A percentile compares a stretch with the other conserved stretches of the same genome.
Evolutionary conservation across 2,888 invertebrate genomes (phyloP).

Genomic region (Torymus texanus): DNA sequence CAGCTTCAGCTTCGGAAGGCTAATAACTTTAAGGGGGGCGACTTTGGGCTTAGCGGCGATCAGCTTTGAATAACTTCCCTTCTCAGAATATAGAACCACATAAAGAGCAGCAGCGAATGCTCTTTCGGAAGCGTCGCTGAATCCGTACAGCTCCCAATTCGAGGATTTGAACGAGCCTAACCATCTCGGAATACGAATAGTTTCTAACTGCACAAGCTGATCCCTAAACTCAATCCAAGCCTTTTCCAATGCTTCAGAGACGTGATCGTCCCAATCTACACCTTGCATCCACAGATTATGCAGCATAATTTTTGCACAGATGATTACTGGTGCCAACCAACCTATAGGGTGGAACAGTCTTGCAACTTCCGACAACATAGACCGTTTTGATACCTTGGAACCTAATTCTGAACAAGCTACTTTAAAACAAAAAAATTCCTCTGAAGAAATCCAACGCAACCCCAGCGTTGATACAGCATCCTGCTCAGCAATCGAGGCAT

Average conservation of each 20-base stretch:
- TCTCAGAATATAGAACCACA: neutral
- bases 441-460: too few relatives aligned
- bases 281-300: too few relatives aligned
- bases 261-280: too few relatives aligned
- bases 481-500: too few relatives aligned
- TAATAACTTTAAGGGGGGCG: too few relatives aligned
- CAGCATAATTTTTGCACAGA: too few relatives aligned
- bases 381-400: neutral
- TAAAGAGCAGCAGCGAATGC: constrained; percentile 7
- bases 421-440: too few relatives aligned
- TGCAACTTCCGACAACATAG: too few relatives aligned
- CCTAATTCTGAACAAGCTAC: neutral
- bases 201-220: neutral
- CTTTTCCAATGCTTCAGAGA: too few relatives aligned
- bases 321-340: neutral
- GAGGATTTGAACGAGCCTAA: neutral
- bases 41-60: too few relatives aligned
- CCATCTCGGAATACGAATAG: neutral
- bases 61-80: neutral
- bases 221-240: neutral
- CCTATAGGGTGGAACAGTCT: neutral
- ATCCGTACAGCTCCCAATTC: neutral
- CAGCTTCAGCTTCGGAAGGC: too few relatives aligned
- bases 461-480: too few relatives aligned
- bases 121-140: constrained; percentile 1